Evolutionary conservation across 2,888 invertebrate genomes (phyloP), one percentile per base, ranked within the genome.

Genomic region (Andricus curvator): DNA sequence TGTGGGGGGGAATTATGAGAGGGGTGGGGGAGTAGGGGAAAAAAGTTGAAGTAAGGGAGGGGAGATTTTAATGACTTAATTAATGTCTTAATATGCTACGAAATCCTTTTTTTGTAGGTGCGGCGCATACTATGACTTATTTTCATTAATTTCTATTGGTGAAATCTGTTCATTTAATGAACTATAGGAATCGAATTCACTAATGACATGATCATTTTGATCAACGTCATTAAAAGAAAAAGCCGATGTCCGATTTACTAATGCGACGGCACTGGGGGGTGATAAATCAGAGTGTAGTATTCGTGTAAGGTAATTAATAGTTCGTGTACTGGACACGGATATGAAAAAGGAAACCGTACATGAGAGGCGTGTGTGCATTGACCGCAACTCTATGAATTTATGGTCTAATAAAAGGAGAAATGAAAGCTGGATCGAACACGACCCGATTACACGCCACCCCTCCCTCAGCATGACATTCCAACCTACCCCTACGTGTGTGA

Each of bases 341-440:
- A 56, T 56, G 74, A 56, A 74, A 74, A 74, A 74, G 56, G 56
- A 74, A 74, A 74, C 33, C 37, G 29, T 44, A 62, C 6, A 29
- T 51, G 33, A 48, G 56, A 74, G 33, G 13, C 33, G 74, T 37
- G 56, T 74, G 74, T 74, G 74, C 74, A 56, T 29, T 74, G 74
- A 74, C 74, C 74, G 74, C 74, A 74, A 48, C 74, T 74, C 56
- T 74, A 56, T 74, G 74, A 74, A 74, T 74, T 74, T 74, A 37
- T 74, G 51, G 74, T 74, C 74, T 74, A 74, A 74, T 74, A 74
- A 74, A 74, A 74, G 74, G 74, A 74, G 33, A 56, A 74, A 70
- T 51, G 56, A 74, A 74, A 74, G 56, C 33, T 74, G 74, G 74
- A 74, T 74, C 74, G 74, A 74, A 56, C 56, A 74, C 56, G 74